Percentiles rank a stretch among this genome's conserved stretches.
Evolutionary conservation across 2,888 invertebrate species (phyloP).

Genomic region (Terebella lapidaria): DNA sequence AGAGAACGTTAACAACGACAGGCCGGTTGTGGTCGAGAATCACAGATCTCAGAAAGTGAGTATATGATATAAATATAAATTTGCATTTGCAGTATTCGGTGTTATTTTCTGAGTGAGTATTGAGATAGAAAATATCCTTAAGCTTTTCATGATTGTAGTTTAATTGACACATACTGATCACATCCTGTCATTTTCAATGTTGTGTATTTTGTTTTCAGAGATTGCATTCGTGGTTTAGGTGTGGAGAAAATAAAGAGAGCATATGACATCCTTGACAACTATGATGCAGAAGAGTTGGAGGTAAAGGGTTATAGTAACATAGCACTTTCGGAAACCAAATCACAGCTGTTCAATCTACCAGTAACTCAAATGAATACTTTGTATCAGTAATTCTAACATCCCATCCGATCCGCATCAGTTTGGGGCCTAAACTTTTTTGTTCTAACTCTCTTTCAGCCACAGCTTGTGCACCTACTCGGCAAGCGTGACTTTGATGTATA

Average conservation of each 20-base stretch:
- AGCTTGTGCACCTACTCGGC: slow-evolving; percentile 44
- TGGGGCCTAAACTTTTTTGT: not conserved
- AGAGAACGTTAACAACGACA: slow-evolving; percentile 15
- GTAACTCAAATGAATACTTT: too few species aligned
- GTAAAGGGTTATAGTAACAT: too few species aligned
- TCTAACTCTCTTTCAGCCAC: slow-evolving; percentile 34
- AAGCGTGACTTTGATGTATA: slow-evolving; percentile 47
- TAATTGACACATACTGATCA: too few species aligned
- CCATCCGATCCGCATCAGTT: not conserved
- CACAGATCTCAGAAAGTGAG: slow-evolving; percentile 42
- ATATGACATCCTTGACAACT: slow-evolving; percentile 47
- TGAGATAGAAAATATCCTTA: too few species aligned
- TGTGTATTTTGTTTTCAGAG: slow-evolving; percentile 37
- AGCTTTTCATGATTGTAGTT: too few species aligned
- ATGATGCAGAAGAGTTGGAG: slow-evolving; percentile 50
- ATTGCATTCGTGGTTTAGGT: slow-evolving; percentile 49
- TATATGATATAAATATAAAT: too few species aligned
- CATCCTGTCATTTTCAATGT: too few species aligned
- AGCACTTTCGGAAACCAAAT: too few species aligned
- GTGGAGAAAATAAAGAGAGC: slow-evolving; percentile 41
- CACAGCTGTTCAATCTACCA: too few species aligned
- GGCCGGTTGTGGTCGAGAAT: slow-evolving; percentile 47
- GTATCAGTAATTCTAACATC: too few species aligned
- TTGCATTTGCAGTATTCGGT: too few species aligned
- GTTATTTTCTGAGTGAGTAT: too few species aligned